Percentiles rank a stretch among this genome's conserved stretches.
phyloP scores from a whole-genome alignment of 2,888 invertebrate genomes.

The Himalopsyche kuldschensis region DNA sequence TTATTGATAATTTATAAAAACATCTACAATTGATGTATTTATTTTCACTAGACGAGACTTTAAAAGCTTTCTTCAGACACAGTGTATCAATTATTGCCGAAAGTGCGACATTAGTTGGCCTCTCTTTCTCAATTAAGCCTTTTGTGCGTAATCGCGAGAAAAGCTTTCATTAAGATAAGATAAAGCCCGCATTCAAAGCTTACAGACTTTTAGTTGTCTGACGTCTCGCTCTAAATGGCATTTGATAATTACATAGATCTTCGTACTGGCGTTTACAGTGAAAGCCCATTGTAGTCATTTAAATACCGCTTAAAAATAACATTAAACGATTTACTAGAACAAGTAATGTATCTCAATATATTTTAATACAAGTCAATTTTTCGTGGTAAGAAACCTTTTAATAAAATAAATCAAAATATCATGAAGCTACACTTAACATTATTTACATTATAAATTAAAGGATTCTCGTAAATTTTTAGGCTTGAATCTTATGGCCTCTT shows the following conservation, averaged over 20 bases:
- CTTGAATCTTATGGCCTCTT: too few species aligned
- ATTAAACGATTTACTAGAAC: too few species aligned
- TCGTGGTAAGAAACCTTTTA: too few species aligned
- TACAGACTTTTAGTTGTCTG: background rate
- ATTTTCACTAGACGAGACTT: background rate
- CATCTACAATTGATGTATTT: background rate
- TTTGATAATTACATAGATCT: background rate
- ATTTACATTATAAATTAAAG: too few species aligned
- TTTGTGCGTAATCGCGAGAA: background rate
- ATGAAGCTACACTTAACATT: too few species aligned
- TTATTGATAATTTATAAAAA: background rate
- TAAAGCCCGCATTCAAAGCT: background rate
- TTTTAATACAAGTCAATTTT: too few species aligned
- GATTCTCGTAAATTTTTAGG: too few species aligned
- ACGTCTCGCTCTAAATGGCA: background rate
- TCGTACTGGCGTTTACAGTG: background rate
- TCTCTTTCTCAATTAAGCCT: conserved; percentile 4
- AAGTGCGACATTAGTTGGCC: background rate
- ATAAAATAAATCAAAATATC: too few species aligned
- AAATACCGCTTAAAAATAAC: background rate
- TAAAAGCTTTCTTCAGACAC: background rate
- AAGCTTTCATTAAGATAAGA: background rate
- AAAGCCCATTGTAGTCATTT: background rate
- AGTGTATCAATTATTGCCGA: background rate
- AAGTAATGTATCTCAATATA: too few species aligned